Evolutionary conservation across 2,797 vertebrate species (phyloP), one percentile per base, ranked within the genome.

Genomic region (Lepilemur septentrionalis): DNA sequence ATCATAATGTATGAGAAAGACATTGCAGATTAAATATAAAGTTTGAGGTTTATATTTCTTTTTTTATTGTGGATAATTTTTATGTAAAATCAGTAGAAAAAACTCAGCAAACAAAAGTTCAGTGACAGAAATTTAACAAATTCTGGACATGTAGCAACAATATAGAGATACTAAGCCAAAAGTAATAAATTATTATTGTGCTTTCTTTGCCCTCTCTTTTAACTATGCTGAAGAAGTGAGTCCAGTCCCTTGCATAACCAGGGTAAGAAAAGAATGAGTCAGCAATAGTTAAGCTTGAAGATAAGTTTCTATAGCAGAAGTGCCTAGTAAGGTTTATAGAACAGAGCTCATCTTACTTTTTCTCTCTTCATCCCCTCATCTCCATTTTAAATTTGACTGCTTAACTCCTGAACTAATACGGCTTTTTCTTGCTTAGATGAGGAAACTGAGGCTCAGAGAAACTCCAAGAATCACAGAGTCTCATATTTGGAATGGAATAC

Each of bases 11-110:
- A 69, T 41, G 79, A 82, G 38, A 92, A 80, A 93, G n/a, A 9
- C 32, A 86, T 63, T 93, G 81, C 14, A 52, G 2, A 87, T 93
- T 80, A 80, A 46, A 65, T 0, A 91, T 8, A 2, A 69, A 95
- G 18, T 52, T 88, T 85, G 32, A 91, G 79, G 32, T 75, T 72
- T 81, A 1, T 63, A 32, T 81, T 93, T 85, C 4, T 78, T 89
- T 86, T 80, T 92, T 65, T 17, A 75, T 48, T 85, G 2, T 89
- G 4, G 10, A 59, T 92, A 63, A 38, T 73, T 96, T 96, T 94
- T 73, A 50, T 73, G 41, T 92, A 23, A 72, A 91, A 35, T 55
- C n/a, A 59, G 13, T 67, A 73, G 69, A 30, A 80, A 83, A 91
- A 46, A 35, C 8, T 52, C 7, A n/a, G 4, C 7, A 76, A 87